Base-by-base conservation (phyloP, 1,140 invertebrate species). In the Zaprionus tsacasi region DNA sequence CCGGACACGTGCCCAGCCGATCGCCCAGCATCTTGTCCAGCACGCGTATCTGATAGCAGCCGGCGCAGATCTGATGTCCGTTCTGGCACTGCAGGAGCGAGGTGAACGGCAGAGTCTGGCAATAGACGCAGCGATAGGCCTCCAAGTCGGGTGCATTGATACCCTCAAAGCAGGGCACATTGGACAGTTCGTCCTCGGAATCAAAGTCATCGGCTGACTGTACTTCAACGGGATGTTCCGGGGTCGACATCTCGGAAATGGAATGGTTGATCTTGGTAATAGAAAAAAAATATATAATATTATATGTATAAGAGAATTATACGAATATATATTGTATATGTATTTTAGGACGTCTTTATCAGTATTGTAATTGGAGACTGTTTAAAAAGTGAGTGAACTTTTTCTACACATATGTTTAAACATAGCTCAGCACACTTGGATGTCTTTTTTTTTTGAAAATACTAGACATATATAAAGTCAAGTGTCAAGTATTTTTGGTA, bases 21-120 rank as follows among this genome's bases (percentile, higher is more conserved):
- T 6, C 2, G 40, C 50, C 58, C 13, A 72, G 68, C 64, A 54
- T 68, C 35, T 76, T 79, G 64, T 81, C 69, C 40, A 72, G 43
- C 21, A 77, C 52, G 0, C 70, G 77, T 0, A 77, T 70, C 8
- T 79, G 72, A 33, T 70, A 79, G 57, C 79, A 81, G 17, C 77
- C 77, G 2, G 45, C 57, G 15, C 79, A 81, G n/a, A 81, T 52
- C 12, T 59, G 36, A 21, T 81, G 79, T 0, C 35, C 45, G 5
- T 38, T 17, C 1, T 38, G 25, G 48, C 79, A 81, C 57, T 79
- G 73, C 11, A 25, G 63, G 17, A 79, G 5, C 6, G 15, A 1
- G 0, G 8, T 17, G 1, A 59, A 43, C 0, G 77, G 72, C 8
- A 71, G 7, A 1, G 11, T 38, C 0, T 64, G 1, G 48, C 73